Evolutionary conservation across 2,888 invertebrate genomes (phyloP).

Genomic region (Exephanes ischioxanthus): DNA sequence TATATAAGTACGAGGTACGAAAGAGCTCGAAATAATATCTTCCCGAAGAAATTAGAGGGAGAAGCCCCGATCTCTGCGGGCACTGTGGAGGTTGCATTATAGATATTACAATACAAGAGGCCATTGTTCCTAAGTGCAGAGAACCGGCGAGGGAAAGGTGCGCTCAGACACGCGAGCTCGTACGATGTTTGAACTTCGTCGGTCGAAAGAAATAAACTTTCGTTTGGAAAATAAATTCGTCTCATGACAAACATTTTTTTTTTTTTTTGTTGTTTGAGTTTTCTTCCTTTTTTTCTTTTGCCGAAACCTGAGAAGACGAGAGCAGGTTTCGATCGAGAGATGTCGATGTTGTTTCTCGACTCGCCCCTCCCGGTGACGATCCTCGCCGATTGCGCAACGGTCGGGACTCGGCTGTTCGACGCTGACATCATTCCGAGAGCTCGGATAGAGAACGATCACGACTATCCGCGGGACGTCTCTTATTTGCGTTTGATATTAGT

Average conservation of each 20-base stretch:
- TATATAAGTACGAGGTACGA: not conserved
- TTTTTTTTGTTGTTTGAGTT: not conserved
- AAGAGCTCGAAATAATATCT: constrained; percentile 7
- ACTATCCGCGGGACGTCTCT: constrained; percentile 47
- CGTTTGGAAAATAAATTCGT: not conserved
- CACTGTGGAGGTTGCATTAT: constrained; percentile 28
- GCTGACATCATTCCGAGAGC: constrained; percentile 57
- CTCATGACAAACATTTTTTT: not conserved
- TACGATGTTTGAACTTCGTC: not conserved
- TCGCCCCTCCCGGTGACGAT: constrained; percentile 9
- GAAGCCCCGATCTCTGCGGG: constrained; percentile 15
- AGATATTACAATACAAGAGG: constrained; percentile 51
- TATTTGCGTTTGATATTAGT: constrained; percentile 50
- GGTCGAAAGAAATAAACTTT: not conserved
- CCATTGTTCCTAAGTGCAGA: constrained; percentile 52
- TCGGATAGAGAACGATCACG: constrained; percentile 45
- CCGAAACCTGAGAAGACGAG: not conserved
- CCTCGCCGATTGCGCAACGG: constrained; percentile 50
- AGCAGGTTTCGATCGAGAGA: not conserved
- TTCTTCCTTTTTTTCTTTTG: not conserved
- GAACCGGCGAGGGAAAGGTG: constrained; percentile 41
- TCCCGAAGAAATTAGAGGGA: constrained; percentile 34
- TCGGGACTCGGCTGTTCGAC: constrained; percentile 42
- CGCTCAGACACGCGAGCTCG: constrained; percentile 38
- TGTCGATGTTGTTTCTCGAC: not conserved